A percentile compares a stretch with the other conserved stretches of the same genome.
Evolutionary conservation across 2,797 vertebrate species (phyloP).

Genomic region (Chlorospingus flavigularis): DNA sequence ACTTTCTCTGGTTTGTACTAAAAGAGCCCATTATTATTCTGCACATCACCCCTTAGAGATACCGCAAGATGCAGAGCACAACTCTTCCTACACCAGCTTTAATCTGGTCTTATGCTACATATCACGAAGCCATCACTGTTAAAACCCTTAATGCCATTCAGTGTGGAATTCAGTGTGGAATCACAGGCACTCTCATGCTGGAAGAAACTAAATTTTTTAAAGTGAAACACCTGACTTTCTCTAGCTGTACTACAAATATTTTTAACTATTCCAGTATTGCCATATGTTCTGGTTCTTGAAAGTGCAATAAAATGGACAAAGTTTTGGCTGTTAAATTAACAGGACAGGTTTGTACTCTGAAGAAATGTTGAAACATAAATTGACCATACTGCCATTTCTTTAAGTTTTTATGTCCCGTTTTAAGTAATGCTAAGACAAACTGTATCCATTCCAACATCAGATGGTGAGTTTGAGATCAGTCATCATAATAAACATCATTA

Average conservation of each 20-base stretch:
- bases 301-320: not conserved
- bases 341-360: not conserved
- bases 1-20: not conserved
- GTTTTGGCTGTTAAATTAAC: not conserved
- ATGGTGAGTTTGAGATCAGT: not conserved
- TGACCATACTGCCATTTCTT: not conserved
- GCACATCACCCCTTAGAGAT: not conserved
- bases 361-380: not conserved
- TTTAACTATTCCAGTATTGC: not conserved
- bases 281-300: not conserved
- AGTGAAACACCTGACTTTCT: not conserved
- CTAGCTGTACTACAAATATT: not conserved
- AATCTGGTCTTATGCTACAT: not conserved
- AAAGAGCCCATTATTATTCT: not conserved
- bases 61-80: not conserved
- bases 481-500: not conserved
- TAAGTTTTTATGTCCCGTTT: not conserved
- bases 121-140: not conserved
- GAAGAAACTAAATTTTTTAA: not conserved
- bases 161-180: not conserved
- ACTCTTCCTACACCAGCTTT: not conserved
- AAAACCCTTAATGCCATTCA: not conserved
- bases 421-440: not conserved
- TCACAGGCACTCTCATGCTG: not conserved
- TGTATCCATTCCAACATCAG: not conserved